Base-by-base conservation (phyloP, 1,140 invertebrate species). In the Eumeta japonica region DNA sequence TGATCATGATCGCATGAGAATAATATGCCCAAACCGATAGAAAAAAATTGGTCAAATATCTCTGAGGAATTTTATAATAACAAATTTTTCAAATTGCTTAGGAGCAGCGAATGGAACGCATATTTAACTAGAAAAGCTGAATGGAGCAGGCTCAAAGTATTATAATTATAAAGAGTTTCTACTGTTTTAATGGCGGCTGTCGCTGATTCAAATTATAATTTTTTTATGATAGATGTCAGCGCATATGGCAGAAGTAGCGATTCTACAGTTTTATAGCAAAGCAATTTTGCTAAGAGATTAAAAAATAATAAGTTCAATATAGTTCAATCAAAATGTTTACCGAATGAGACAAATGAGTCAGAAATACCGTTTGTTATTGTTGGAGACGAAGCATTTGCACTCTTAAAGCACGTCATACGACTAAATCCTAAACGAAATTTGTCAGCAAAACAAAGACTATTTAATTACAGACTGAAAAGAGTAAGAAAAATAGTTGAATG, bases 11-110 rank as follows among this genome's bases (percentile, higher is more conserved):
- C 20, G 10, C 32, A 35, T 10, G 9, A 9, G 11, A 16, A 11
- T 10, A 18, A 35, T 18, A 35, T 35, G 32, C 32, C 32, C 17
- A n/a, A 35, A 35, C 32, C n/a, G n/a, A n/a, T n/a, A n/a, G n/a
- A n/a, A 10, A 28, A 28, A 10, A 12, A 28, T 28, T 28, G 27
- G 27, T 28, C 13, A 28, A 28, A 28, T 28, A 28, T 28, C 13
- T 28, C 27, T 28, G 27, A 28, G 27, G 27, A 12, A 11, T 28
- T 28, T 10, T 28, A 28, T 28, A 28, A 28, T 12, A 2, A 28
- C n/a, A n/a, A n/a, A n/a, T n/a, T n/a, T n/a, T n/a, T n/a, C n/a
- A n/a, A n/a, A n/a, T n/a, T n/a, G n/a, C n/a, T n/a, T n/a, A n/a
- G n/a, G n/a, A n/a, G n/a, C n/a, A n/a, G n/a, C n/a, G n/a, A n/a